Evolutionary conservation across 2,888 invertebrate genomes (phyloP).

Genomic region (Torymus tubicola): DNA sequence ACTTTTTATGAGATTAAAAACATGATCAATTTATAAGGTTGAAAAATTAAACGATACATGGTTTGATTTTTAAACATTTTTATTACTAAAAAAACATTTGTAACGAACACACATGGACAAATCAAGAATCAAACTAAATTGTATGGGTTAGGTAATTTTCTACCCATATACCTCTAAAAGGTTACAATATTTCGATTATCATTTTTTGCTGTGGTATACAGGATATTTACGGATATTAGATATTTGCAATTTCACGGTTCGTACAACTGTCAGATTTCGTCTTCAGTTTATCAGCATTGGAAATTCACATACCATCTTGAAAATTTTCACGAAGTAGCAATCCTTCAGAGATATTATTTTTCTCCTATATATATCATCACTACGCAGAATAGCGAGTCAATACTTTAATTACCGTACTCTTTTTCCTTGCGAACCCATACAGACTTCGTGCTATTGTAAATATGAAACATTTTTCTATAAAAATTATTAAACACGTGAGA

Average conservation of each 20-base stretch:
- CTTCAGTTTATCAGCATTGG: conserved; percentile 28
- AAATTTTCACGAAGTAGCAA: conserved; percentile 12
- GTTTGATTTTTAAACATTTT: conserved; percentile 61
- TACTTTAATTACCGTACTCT: neutral
- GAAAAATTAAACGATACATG: neutral
- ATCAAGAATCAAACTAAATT: conserved; percentile 74
- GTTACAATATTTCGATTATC: conserved; percentile 71
- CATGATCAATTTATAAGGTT: too few species aligned
- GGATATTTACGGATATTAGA: conserved; percentile 71
- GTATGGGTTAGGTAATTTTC: conserved; percentile 71
- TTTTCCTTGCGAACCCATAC: neutral
- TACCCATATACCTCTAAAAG: conserved; percentile 71
- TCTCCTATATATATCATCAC: neutral
- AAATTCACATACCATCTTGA: conserved; percentile 37
- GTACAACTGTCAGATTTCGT: conserved; percentile 25
- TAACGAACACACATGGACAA: conserved; percentile 80
- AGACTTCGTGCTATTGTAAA: conserved; percentile 15
- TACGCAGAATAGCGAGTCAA: conserved; percentile 6
- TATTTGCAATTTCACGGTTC: conserved; percentile 62
- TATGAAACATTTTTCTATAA: neutral
- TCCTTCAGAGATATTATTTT: conserved; percentile 26
- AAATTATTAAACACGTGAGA: neutral
- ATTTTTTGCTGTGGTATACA: conserved; percentile 69
- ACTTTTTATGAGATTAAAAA: too few species aligned
- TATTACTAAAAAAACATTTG: conserved; percentile 80